These are phyloP conservation scores for Hemicentrotus pulcherrimus DNA, from an alignment of 35 echinoderm and acorn worm species.

Conservation along the genomic window DNA sequence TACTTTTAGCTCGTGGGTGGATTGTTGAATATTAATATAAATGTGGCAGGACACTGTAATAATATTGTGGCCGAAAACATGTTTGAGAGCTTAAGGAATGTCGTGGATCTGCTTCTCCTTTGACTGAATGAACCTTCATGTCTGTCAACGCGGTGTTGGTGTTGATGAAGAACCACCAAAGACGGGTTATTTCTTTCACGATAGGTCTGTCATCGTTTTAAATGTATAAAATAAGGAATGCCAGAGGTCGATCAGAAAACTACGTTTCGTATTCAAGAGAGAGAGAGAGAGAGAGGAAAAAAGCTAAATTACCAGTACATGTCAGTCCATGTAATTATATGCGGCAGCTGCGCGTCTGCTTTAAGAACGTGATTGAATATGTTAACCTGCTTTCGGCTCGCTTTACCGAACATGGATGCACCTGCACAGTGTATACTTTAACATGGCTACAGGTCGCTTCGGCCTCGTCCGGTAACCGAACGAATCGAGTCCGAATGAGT, in stretches of 20 bases:
- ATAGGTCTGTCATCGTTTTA: neutral
- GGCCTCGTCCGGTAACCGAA: neutral
- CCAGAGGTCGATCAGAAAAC: neutral
- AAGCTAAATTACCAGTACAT: neutral
- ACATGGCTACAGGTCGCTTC: neutral
- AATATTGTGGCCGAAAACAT: no score
- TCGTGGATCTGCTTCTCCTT: no score
- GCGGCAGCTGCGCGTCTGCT: neutral
- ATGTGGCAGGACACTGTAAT: no score
- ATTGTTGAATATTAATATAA: no score
- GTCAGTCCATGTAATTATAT: neutral
- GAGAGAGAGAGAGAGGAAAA: neutral
- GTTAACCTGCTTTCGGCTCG: slow-evolving; percentile 8
- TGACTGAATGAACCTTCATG: no score
- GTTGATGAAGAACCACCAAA: no score
- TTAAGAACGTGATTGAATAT: slow-evolving; percentile 5
- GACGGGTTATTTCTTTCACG: no score
- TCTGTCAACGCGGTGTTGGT: no score
- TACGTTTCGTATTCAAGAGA: neutral
- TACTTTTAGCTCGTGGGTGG: no score
- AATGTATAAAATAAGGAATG: neutral
- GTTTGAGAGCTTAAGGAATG: no score
- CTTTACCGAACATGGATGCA: neutral
- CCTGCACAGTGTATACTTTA: neutral
- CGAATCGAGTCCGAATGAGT: neutral